These are phyloP conservation scores for Terebella lapidaria DNA, from an alignment of 2,888 invertebrate genomes.

Conservation along the genomic window DNA sequence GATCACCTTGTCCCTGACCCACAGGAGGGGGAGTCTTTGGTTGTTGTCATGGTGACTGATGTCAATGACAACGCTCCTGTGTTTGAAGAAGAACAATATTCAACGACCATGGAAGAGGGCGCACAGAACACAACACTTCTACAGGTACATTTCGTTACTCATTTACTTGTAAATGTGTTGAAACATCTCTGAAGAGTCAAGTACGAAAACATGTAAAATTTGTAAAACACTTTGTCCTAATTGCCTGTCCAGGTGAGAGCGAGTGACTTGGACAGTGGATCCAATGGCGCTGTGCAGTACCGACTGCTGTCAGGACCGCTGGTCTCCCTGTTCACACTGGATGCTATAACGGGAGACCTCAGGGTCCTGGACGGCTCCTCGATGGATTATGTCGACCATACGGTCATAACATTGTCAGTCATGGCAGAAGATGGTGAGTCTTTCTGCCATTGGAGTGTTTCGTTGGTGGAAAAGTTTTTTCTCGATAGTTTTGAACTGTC, in stretches of 20 bases:
- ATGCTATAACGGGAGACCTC: slow-evolving; percentile 4
- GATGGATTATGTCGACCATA: slow-evolving; percentile 5
- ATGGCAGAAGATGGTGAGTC: slow-evolving; percentile 13
- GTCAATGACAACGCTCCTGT: slow-evolving; percentile 15
- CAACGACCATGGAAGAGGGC: slow-evolving; percentile 9
- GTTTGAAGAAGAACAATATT: slow-evolving; percentile 8
- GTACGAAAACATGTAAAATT: not conserved
- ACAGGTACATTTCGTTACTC: not conserved
- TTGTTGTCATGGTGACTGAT: slow-evolving; percentile 13
- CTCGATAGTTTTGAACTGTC: no score
- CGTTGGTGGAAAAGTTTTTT: no score
- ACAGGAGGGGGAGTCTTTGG: not conserved
- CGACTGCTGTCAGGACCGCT: slow-evolving; percentile 4
- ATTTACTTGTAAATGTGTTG: no score
- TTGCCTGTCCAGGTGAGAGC: slow-evolving; percentile 14
- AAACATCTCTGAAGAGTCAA: not conserved
- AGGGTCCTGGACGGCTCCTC: slow-evolving; percentile 6
- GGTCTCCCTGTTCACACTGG: slow-evolving; percentile 8
- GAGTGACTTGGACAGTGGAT: slow-evolving; percentile 11
- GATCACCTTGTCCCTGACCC: not conserved
- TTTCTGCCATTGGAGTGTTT: no score
- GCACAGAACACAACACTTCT: not conserved
- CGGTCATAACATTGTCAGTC: slow-evolving; percentile 2
- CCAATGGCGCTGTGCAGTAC: slow-evolving; percentile 7
- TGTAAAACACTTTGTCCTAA: not conserved